Conservation (phyloP, 2,113 vertebrate genomes). For the Passer montanus region DNA sequence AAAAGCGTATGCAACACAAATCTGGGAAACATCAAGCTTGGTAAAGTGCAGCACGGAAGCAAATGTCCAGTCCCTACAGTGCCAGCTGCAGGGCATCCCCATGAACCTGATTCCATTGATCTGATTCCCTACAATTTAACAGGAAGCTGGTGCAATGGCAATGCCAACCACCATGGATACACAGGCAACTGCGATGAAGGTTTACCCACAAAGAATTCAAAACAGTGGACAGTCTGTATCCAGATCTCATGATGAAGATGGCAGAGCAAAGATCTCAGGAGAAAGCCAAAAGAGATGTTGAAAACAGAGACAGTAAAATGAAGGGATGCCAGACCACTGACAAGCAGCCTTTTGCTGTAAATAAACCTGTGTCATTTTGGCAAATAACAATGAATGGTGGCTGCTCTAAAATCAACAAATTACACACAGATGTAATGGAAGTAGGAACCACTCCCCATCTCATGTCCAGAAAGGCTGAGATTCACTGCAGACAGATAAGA, state of each 20-base stretch:
- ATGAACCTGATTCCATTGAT: not conserved
- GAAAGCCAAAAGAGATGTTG: not conserved
- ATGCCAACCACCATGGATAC: rapidly evolving
- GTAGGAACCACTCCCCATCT: not conserved
- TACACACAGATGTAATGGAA: not conserved
- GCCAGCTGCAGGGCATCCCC: rapidly evolving
- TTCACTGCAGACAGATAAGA: not conserved
- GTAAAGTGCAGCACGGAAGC: not conserved
- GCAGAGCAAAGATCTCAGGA: not conserved
- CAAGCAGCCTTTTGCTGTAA: not conserved
- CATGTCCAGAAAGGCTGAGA: not conserved
- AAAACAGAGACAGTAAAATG: not conserved
- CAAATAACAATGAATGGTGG: not conserved
- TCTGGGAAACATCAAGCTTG: not conserved
- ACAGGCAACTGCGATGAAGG: not conserved
- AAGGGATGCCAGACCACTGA: not conserved
- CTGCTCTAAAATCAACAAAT: not conserved
- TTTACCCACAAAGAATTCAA: not conserved
- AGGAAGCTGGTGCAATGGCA: not conserved
- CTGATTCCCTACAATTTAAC: not conserved
- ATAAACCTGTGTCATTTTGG: not conserved
- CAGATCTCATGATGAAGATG: not conserved
- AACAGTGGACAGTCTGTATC: not conserved
- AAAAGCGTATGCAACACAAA: not conserved
- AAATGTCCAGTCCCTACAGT: not conserved